Base-by-base conservation (phyloP, 2,797 vertebrate species). In the Schizothorax lantsangensis region DNA sequence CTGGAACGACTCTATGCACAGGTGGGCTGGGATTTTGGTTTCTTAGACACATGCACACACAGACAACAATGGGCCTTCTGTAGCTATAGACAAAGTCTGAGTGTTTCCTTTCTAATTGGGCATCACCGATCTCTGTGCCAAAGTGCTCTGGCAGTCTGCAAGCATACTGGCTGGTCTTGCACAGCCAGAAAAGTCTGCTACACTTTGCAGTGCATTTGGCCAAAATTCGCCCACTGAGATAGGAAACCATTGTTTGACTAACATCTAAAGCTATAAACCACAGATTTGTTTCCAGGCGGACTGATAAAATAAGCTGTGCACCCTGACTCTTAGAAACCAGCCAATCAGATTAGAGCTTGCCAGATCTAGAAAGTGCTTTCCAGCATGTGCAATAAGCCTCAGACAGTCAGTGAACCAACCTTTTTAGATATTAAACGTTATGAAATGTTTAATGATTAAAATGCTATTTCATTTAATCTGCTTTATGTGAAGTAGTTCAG, bases 21-120 rank as follows among this genome's bases (percentile, higher is more conserved):
- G 75, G 36, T 79, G 84, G 52, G 64, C n/a, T 85, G 19, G 75
- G 33, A 43, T 57, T 85, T 54, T 59, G n/a, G 49, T 57, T 45
- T 33, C 33, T 75, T 80, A 30, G n/a, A 83, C 38, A 81, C 71
- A 66, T 54, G 47, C 66, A 52, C 40, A 36, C 78, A 80, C 38
- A 72, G 52, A 71, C 57, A 83, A 54, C 57, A 62, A 79, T 79
- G 52, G 10, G 66, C 43, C 23, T 17, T 79, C 64, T 84, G 84
- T 47, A 79, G 87, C 57, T 84, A 52, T 21, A 79, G 19, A 84
- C 43, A 36, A 79, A 47, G 43, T 84, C 40, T 45, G n/a, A 81
- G 71, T 62, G 79, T 82, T 71, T 84, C 62, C 77, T 74, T 47
- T 54, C 33, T 64, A 49, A 83, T 81, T 86, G 68, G 49, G 45